These are phyloP conservation scores for Halichoerus grypus DNA, from an alignment of 2,113 vertebrate species.

Conservation along the genomic window DNA sequence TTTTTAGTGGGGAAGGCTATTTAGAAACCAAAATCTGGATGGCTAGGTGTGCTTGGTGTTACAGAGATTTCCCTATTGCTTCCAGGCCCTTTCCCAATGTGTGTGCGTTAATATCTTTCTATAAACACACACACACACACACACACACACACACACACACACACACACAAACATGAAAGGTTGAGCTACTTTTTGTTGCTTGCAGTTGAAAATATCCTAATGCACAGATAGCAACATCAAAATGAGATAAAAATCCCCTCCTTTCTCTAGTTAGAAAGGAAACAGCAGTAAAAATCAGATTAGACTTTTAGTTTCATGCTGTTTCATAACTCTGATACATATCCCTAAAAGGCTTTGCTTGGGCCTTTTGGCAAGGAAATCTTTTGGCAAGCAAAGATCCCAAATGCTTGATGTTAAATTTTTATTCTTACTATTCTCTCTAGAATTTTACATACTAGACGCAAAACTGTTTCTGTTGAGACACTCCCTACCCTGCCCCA, in stretches of 20 bases:
- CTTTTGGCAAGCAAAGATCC: not conserved
- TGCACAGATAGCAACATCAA: not conserved
- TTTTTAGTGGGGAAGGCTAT: not conserved
- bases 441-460: not conserved
- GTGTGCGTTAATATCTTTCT: not conserved
- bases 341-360: not conserved
- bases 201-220: conserved; percentile 15
- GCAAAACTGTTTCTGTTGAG: not conserved
- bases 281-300: not conserved
- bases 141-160: not conserved
- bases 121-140: not conserved
- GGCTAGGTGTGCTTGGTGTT: not conserved
- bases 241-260: conserved; percentile 33
- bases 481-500: no score
- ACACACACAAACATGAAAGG: not conserved
- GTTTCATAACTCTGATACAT: not conserved
- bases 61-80: not conserved
- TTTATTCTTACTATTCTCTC: not conserved
- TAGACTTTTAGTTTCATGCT: not conserved
- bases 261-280: conserved; percentile 3
- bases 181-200: not conserved
- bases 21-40: conserved; percentile 14
- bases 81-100: not conserved
- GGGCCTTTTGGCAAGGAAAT: not conserved
- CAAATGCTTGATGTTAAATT: not conserved